Evolutionary conservation across 2,113 vertebrate genomes (phyloP).

Genomic region (Neotoma lepida): DNA sequence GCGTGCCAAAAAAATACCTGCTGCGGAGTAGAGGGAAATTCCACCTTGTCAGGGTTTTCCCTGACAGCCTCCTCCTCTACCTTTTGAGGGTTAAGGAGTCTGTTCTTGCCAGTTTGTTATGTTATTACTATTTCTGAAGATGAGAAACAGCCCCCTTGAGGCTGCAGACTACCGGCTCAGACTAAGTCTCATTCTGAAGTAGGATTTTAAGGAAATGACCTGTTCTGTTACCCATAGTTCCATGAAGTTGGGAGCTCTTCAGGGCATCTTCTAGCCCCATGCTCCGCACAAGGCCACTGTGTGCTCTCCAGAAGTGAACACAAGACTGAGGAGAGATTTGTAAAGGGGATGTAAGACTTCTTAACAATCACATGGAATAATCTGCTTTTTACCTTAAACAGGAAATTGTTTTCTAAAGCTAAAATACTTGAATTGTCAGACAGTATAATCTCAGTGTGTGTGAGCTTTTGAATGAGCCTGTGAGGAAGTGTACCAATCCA

Average conservation of each 20-base stretch:
- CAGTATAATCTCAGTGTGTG: conserved; percentile 69
- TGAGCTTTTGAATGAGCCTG: conserved; percentile 59
- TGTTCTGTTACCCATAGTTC: not conserved
- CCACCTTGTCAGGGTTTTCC: not conserved
- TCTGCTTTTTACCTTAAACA: conserved; percentile 55
- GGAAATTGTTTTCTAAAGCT: conserved; percentile 56
- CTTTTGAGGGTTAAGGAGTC: not conserved
- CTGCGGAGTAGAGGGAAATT: not conserved
- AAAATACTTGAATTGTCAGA: conserved; percentile 72
- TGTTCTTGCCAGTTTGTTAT: not conserved
- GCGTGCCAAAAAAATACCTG: conserved; percentile 70
- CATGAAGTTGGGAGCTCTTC: not conserved
- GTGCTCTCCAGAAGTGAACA: not conserved
- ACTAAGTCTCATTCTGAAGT: not conserved
- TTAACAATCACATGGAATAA: conserved; percentile 49
- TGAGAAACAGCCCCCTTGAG: not conserved
- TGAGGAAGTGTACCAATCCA: conserved; percentile 76
- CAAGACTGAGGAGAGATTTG: accelerated
- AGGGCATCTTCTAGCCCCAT: not conserved
- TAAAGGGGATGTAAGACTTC: not conserved
- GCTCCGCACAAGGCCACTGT: accelerated
- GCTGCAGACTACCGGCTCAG: not conserved
- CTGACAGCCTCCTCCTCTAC: not conserved
- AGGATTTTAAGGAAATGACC: not conserved
- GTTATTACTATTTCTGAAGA: not conserved